Conservation (phyloP, 2,113 vertebrate species). For the Rhadina sibilatrix region DNA sequence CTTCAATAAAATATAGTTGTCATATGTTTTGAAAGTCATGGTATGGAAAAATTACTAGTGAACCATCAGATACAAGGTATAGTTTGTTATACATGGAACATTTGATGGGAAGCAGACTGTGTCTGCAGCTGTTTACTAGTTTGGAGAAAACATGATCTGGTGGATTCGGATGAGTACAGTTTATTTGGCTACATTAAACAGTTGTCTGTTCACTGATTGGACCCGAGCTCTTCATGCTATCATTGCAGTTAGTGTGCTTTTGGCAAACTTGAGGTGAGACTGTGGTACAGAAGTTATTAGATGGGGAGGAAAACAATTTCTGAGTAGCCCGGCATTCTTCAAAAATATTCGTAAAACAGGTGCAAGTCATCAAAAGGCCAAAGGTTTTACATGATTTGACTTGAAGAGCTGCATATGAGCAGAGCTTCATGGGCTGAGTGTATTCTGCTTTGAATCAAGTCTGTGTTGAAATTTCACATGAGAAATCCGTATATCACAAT, state of each 20-base stretch:
- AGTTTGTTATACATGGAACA: slow-evolving; percentile 46
- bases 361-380: slow-evolving; percentile 31
- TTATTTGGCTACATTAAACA: slow-evolving; percentile 54
- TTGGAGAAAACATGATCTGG: slow-evolving; percentile 64
- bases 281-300: background rate
- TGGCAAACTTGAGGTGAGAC: background rate
- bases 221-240: slow-evolving; percentile 1
- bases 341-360: background rate
- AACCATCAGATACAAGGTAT: slow-evolving; percentile 63
- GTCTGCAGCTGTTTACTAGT: slow-evolving; percentile 68
- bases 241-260: background rate
- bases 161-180: slow-evolving; percentile 49
- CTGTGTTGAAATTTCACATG: slow-evolving; percentile 1
- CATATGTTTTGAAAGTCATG: slow-evolving; percentile 58
- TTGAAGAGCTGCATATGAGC: slow-evolving; percentile 11
- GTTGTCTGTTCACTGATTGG: slow-evolving; percentile 32
- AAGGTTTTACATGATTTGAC: background rate
- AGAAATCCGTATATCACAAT: slow-evolving; percentile 18
- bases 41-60: slow-evolving; percentile 67
- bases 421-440: background rate
- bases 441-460: slow-evolving; percentile 58
- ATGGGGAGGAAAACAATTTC: background rate
- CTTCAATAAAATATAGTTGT: slow-evolving; percentile 65
- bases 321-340: background rate
- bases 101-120: slow-evolving; percentile 70